Conservation (phyloP, 2,797 vertebrate species). For the Neosilurus mollespiculum region DNA sequence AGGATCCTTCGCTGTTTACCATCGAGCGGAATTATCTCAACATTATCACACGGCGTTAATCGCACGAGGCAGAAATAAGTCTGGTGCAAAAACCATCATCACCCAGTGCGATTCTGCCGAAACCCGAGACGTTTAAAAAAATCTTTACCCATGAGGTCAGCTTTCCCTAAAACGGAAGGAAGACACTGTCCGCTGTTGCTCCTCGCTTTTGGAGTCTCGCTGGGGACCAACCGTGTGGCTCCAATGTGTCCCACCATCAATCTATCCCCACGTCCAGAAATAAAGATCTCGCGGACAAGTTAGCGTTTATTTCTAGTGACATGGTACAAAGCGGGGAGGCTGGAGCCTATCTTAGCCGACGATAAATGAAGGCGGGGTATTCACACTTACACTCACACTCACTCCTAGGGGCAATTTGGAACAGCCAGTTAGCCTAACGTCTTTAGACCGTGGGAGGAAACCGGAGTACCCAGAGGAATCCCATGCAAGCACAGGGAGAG, state of each 20-base stretch:
- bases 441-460: too few species aligned
- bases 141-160: constrained; percentile 18
- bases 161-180: constrained; percentile 1
- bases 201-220: not conserved
- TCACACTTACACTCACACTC: too few species aligned
- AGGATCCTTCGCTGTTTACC: not conserved
- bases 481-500: too few species aligned
- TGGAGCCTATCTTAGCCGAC: too few species aligned
- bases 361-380: too few species aligned
- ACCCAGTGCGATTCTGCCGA: not conserved
- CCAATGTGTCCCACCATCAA: not conserved
- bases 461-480: too few species aligned
- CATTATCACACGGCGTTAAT: not conserved
- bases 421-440: too few species aligned
- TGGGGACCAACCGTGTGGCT: not conserved
- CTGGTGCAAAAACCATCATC: constrained; percentile 5
- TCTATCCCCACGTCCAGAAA: not conserved
- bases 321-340: too few species aligned
- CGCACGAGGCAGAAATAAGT: constrained; percentile 11
- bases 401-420: too few species aligned
- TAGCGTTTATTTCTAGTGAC: not conserved
- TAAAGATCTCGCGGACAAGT: constrained; percentile 10
- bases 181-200: not conserved
- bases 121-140: constrained; percentile 6
- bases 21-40: constrained; percentile 1